Evolutionary conservation across 2,888 invertebrate genomes (phyloP).

Genomic region (Aphodius granarius): DNA sequence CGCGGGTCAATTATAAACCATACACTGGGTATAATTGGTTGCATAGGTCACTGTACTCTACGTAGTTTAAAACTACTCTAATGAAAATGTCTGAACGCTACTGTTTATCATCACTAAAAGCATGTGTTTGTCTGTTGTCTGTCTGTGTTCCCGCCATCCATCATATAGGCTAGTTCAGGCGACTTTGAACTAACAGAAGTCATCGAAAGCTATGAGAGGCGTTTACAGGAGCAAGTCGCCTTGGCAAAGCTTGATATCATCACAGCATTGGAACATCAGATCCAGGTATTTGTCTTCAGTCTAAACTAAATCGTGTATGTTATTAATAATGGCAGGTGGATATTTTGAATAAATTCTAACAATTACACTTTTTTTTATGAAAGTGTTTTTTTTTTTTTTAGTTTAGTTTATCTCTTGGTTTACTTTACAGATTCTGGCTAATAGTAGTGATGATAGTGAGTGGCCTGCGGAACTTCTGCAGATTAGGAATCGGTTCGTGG

Average conservation of each 20-base stretch:
- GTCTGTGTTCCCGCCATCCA: neutral
- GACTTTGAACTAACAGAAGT: slow-evolving; percentile 53
- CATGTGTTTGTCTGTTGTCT: slow-evolving; percentile 27
- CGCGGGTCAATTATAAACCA: no score
- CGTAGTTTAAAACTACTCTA: no score
- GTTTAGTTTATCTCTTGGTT: slow-evolving; percentile 4
- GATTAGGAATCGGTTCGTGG: slow-evolving; percentile 71
- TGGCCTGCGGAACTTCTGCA: slow-evolving; percentile 77
- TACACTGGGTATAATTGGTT: no score
- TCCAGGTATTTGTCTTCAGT: slow-evolving; percentile 63
- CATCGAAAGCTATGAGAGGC: slow-evolving; percentile 56
- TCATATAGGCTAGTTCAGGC: slow-evolving; percentile 48
- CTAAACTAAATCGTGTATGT: no score
- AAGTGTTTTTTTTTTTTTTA: neutral
- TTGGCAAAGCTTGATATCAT: slow-evolving; percentile 70
- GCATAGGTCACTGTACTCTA: no score
- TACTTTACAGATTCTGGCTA: slow-evolving; percentile 64
- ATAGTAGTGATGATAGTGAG: slow-evolving; percentile 70
- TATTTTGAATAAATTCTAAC: no score
- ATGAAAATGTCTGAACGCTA: no score
- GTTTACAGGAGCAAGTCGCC: slow-evolving; percentile 64
- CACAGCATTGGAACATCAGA: slow-evolving; percentile 69
- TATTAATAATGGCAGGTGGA: no score
- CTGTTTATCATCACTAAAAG: slow-evolving; percentile 26
- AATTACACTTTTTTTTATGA: no score